Evolutionary conservation across 1,140 invertebrate genomes (phyloP), one percentile per base, ranked within the genome.

Genomic region (Magallana gigas): DNA sequence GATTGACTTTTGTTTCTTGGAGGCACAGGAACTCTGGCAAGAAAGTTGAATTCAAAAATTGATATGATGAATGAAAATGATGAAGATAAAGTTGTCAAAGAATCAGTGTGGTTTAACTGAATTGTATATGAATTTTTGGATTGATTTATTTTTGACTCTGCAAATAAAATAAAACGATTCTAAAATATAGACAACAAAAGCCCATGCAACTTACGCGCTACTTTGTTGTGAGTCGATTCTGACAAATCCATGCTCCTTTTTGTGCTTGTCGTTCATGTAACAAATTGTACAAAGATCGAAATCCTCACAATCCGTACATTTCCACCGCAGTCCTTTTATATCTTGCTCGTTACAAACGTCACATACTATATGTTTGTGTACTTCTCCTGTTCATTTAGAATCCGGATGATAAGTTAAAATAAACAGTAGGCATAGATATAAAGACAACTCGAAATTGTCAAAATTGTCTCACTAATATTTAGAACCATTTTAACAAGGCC

Each of bases 241-340:
- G 8, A 80, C 58, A 84, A 91, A 91, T 14, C 48, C 18, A 58
- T 90, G 90, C 4, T 9, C 57, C 5, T 60, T 16, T 48, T 90
- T 84, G 76, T 91, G 88, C 83, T 87, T 85, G 23, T 90, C 88
- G 48, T 71, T 62, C 85, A 89, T 87, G 87, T 91, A 91, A 85
- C 91, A 91, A 0, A 36, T 60, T 1, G 85, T 90, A 82, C 91
- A 91, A 18, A 91, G 81, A 58, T 91, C 90, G 23, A 85, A 83
- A n/a, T 87, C 80, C 4, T 36, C 57, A 71, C 91, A 90, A 14
- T 60, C 57, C 3, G 80, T 18, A 83, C 91, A 91, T 18, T 83
- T 56, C 83, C 88, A 91, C 48, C 90, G 57, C 0, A 91, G 88
- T 14, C 91, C 91, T 18, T 84, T 83, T n/a, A 91, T 18, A 3